These are phyloP conservation scores for Carposina sasakii DNA, from an alignment of 1,140 invertebrate species.

Conservation along the genomic window DNA sequence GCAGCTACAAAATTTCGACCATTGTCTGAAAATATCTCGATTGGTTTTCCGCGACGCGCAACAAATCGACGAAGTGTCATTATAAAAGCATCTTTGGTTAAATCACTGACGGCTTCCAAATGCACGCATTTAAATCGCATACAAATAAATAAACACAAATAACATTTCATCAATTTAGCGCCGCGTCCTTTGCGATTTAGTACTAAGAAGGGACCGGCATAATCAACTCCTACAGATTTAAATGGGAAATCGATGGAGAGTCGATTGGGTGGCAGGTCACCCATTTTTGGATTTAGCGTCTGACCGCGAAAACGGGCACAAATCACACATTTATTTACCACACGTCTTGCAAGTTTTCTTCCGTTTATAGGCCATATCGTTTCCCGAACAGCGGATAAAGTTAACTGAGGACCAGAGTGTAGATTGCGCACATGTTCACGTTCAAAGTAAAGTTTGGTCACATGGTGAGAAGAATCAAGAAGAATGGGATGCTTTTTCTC, in stretches of 20 bases:
- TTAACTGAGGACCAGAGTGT: neutral
- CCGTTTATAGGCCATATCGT: neutral
- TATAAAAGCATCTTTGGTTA: slow-evolving; percentile 3
- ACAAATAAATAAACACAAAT: slow-evolving; percentile 1
- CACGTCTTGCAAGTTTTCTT: neutral
- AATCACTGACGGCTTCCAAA: slow-evolving; percentile 4
- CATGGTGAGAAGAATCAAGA: neutral
- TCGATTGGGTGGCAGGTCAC: neutral
- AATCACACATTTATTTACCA: neutral
- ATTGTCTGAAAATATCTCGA: slow-evolving; percentile 2
- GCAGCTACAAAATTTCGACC: slow-evolving; percentile 5
- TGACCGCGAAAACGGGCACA: neutral
- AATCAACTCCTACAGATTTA: neutral
- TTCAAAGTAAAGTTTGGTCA: slow-evolving; percentile 1
- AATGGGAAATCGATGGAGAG: neutral
- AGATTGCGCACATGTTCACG: neutral
- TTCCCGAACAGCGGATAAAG: neutral
- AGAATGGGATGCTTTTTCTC: neutral
- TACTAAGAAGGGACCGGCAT: neutral
- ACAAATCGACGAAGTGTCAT: neutral
- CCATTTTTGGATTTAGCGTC: neutral
- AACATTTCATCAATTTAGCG: neutral
- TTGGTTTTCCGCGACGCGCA: slow-evolving; percentile 2
- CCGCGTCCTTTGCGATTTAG: neutral
- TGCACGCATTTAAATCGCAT: neutral